Evolutionary conservation across 2,113 vertebrate species (phyloP), one percentile per base, ranked within the genome.

Genomic region (Ptychochromis oligacanthus): DNA sequence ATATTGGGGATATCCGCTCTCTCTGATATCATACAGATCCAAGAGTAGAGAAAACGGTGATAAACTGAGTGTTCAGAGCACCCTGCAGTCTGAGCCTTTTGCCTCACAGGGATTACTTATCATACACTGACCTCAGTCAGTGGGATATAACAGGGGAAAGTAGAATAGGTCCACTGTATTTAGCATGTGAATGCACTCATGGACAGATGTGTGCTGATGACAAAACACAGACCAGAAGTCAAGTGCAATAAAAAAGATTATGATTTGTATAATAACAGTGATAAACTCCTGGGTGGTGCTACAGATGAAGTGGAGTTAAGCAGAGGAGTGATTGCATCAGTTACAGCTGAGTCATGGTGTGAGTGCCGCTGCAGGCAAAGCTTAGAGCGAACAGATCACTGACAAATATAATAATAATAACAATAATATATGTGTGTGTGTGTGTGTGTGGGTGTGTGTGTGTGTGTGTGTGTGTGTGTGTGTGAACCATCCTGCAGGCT

Each of bases 281-380:
- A 36, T 20, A 34, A n/a, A n/a, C n/a, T n/a, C n/a, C n/a, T 17
- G 31, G 28, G 58, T 60, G 28, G 59, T 11, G 4, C 1, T 36
- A 2, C 3, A 36, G 31, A 13, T 14, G 11, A 1, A 13, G 60
- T 38, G 20, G 18, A n/a, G n/a, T 0, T 9, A 0, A 0, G 31
- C 31, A 36, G 59, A 61, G 58, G n/a, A n/a, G 4, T 61, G 28
- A 61, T 31, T 0, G 18, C 18, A 38, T 3, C 60, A 38, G 11
- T 36, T n/a, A 60, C 4, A 0, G 6, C 57, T 4, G 13, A 59
- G 24, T 4, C 15, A 10, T 34, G 58, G 8, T 60, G 28, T 60
- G 26, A 18, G 28, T 0, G 10, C 31, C 34, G 38, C 34, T 38
- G 34, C 10, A 13, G 14, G 46, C 13, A 49, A 49, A 36, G 12